Percentiles rank a stretch among this genome's conserved stretches.
phyloP scores from a whole-genome alignment of 2,888 invertebrate species.

The Argyra leucocephala region DNA sequence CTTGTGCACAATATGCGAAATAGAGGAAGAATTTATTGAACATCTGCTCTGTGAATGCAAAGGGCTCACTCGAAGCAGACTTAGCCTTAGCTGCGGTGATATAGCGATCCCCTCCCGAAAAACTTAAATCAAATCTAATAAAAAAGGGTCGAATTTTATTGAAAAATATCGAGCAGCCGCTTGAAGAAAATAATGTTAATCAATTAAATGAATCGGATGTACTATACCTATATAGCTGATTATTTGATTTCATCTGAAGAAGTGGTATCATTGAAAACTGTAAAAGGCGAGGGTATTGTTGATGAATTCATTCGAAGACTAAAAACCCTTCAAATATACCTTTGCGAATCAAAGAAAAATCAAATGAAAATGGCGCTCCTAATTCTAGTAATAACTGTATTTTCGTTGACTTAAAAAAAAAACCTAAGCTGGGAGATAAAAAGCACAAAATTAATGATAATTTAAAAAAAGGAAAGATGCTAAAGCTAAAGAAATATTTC shows the following conservation, averaged over 20 bases:
- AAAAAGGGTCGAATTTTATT: neutral
- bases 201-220: conserved; percentile 11
- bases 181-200: neutral
- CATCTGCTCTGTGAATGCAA: no score
- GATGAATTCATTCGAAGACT: conserved; percentile 29
- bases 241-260: conserved; percentile 34
- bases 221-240: conserved; percentile 33
- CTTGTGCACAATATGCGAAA: no score
- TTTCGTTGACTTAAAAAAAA: conserved; percentile 27
- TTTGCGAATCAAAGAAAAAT: conserved; percentile 25
- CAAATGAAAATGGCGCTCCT: conserved; percentile 30
- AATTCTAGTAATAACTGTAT: neutral
- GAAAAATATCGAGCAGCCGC: neutral
- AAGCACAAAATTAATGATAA: conserved; percentile 23
- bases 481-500: conserved; percentile 79
- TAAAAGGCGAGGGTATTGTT: conserved; percentile 28
- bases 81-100: no score
- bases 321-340: conserved; percentile 30
- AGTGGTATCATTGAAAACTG: no score
- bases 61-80: no score
- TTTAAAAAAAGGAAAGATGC: conserved; percentile 36
- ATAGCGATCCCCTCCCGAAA: no score
- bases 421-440: conserved; percentile 27
- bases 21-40: no score
- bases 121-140: no score